These are phyloP conservation scores for Rhinophrynus dorsalis DNA, from an alignment of 2,797 vertebrate genomes.

Conservation along the genomic window DNA sequence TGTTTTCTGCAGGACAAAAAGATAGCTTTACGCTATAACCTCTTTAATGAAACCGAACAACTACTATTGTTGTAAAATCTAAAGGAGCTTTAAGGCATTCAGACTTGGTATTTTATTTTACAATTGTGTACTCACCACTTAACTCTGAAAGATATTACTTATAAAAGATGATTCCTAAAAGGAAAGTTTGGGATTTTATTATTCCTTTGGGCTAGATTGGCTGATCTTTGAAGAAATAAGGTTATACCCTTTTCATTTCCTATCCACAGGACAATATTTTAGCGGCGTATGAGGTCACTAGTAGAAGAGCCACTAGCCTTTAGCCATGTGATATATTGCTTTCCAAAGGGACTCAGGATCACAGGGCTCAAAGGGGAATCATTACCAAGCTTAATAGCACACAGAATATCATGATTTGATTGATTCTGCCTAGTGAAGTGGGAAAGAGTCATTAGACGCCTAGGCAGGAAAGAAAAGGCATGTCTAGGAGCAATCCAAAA, in stretches of 20 bases:
- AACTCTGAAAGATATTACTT: constrained; percentile 91
- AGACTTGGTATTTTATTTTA: constrained; percentile 56
- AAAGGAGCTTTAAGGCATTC: constrained; percentile 30
- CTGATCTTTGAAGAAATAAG: constrained; percentile 93
- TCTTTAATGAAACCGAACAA: constrained; percentile 9
- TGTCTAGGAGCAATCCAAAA: constrained; percentile 22
- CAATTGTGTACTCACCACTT: constrained; percentile 75
- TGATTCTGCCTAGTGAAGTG: constrained; percentile 69
- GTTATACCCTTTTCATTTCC: constrained; percentile 94
- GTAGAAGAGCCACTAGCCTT: constrained; percentile 70
- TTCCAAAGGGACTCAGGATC: constrained; percentile 70
- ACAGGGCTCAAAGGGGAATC: constrained; percentile 76
- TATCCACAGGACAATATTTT: constrained; percentile 89
- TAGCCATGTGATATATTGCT: constrained; percentile 69
- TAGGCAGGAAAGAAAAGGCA: background rate
- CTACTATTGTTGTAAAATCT: constrained; percentile 20
- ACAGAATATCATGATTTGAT: constrained; percentile 72
- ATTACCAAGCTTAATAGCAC: constrained; percentile 75
- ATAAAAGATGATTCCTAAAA: constrained; percentile 88
- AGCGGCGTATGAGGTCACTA: constrained; percentile 76
- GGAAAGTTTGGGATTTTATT: constrained; percentile 93
- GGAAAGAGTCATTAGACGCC: constrained; percentile 36
- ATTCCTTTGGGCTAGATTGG: constrained; percentile 85
- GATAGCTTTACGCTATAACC: constrained; percentile 7
- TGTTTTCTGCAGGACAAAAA: constrained; percentile 48